Evolutionary conservation across 2,888 invertebrate genomes (phyloP), one percentile per base, ranked within the genome.

Genomic region (Aleiodes testaceus): DNA sequence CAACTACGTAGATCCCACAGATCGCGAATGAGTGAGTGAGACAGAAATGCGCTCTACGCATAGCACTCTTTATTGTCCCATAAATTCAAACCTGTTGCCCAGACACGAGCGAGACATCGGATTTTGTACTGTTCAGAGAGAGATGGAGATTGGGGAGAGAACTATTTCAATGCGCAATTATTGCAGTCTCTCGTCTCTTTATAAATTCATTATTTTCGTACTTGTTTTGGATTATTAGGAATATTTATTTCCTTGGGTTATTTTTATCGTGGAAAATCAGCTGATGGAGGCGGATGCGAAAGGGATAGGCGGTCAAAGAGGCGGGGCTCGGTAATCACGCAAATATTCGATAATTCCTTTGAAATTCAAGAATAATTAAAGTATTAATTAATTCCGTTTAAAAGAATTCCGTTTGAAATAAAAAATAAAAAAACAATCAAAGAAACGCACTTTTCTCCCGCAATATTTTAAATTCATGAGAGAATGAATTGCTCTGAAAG

Each of bases 71-170:
- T 86, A 87, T 85, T 85, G 84, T 86, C 85, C 86, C 87, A 87
- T 87, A 86, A 87, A 87, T 87, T 87, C 83, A 86, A 87, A 87
- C 87, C 87, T 87, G 87, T 87, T 87, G 86, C 86, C 85, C 79
- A 72, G 78, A 78, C 78, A 75, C 78, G 79, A 80, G 81, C 78
- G 79, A 80, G 81, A 45, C 22, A 44, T n/a, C 18, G 47, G 14
- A 59, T 36, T n/a, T 59, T 59, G 76, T 70, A 74, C 36, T 36
- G 36, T 36, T 26, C 36, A 67, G 73, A 72, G 70, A 50, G 69
- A 75, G 72, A 50, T 69, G 66, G 63, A 44, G 50, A 73, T 72
- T 65, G 65, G 61, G 47, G 53, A 64, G 69, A 53, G 68, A 69
- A 5, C 66, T 68, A 59, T 55, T 30, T 26, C 9, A n/a, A 53